A percentile compares a stretch with the other conserved stretches of the same genome.
phyloP scores from a whole-genome alignment of 2,888 invertebrate species.

The Ctena decussata region DNA sequence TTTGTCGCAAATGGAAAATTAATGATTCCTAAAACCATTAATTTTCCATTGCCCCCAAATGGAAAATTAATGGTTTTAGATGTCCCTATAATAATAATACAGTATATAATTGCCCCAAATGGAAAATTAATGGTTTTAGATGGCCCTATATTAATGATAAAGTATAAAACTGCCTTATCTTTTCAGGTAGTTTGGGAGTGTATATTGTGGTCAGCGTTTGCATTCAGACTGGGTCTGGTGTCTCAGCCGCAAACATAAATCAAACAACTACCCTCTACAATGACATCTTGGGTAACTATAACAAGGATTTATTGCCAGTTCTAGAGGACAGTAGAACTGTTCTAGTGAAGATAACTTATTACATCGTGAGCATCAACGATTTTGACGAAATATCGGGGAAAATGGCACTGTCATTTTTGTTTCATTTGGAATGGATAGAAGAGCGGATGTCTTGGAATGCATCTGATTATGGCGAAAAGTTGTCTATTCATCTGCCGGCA shows the following conservation, averaged over 20 bases:
- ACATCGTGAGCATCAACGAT: neutral
- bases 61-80: no score
- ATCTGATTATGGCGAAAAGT: conserved; percentile 25
- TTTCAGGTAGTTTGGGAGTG: no score
- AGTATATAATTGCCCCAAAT: no score
- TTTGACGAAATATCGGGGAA: conserved; percentile 10
- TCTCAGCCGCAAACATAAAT: neutral
- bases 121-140: no score
- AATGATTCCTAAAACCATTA: no score
- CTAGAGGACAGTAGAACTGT: neutral
- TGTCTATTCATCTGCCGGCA: conserved; percentile 4
- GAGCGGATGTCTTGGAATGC: neutral
- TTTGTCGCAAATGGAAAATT: no score
- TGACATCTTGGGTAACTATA: neutral
- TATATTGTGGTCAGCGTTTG: no score
- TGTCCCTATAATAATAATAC: no score
- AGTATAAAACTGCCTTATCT: no score
- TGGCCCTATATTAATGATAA: no score
- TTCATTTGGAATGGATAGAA: neutral
- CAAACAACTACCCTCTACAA: neutral
- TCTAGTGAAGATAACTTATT: neutral
- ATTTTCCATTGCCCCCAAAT: no score
- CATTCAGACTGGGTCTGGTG: no score
- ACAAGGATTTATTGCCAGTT: neutral
- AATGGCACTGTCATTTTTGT: neutral